A percentile compares a stretch with the other conserved stretches of the same genome.
Evolutionary conservation across 2,797 vertebrate genomes (phyloP).

Genomic region (Iguana delicatissima): DNA sequence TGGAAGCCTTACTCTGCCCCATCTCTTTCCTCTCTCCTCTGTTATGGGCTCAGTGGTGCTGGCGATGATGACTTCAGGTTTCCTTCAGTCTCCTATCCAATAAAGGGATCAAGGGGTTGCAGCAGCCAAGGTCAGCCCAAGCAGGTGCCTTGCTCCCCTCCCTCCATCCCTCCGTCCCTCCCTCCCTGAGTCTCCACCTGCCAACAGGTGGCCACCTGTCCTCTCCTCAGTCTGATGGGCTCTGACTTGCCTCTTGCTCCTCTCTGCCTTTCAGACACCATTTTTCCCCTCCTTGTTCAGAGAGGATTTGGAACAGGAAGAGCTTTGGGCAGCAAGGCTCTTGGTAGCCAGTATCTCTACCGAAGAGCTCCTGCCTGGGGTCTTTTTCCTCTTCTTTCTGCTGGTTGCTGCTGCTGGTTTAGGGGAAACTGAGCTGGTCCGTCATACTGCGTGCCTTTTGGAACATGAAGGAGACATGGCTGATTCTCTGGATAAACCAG

Average conservation of each 20-base stretch:
- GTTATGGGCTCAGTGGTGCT: not conserved
- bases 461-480: not conserved
- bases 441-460: too few species aligned
- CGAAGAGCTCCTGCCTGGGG: not conserved
- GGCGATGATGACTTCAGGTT: too few species aligned
- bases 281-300: not conserved
- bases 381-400: not conserved
- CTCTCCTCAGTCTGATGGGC: not conserved
- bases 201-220: not conserved
- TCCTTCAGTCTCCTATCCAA: constrained; percentile 15
- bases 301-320: not conserved
- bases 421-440: not conserved
- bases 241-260: not conserved
- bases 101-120: constrained; percentile 7
- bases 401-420: not conserved
- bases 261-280: not conserved
- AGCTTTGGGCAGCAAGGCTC: not conserved
- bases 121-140: not conserved
- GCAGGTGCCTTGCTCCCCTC: not conserved
- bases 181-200: not conserved
- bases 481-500: not conserved
- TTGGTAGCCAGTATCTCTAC: not conserved
- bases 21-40: not conserved
- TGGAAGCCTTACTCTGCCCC: not conserved
- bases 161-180: not conserved